Conservation (phyloP, 2,113 vertebrate genomes). For the Barnardius zonarius region DNA sequence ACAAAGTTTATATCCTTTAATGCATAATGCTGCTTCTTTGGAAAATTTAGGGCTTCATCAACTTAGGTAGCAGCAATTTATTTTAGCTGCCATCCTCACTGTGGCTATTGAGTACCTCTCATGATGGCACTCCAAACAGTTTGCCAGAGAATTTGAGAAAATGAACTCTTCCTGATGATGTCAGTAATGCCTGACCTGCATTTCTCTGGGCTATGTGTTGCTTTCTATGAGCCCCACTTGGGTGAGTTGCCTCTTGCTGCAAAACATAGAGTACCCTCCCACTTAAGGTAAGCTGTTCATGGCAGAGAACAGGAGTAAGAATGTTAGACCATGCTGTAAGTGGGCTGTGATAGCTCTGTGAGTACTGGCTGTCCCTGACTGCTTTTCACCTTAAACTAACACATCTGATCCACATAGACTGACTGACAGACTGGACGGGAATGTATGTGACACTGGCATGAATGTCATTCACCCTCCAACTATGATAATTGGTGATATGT, state of each 20-base stretch:
- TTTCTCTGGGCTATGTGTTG: neutral
- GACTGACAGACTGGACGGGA: neutral
- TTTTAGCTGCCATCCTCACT: neutral
- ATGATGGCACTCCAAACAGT: neutral
- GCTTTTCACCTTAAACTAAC: neutral
- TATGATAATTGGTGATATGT: neutral
- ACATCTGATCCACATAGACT: neutral
- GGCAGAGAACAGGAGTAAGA: neutral
- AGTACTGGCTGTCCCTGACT: neutral
- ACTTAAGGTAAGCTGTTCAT: neutral
- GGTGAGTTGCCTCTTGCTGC: neutral
- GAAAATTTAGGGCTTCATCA: neutral
- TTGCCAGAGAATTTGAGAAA: neutral
- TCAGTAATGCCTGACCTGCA: neutral
- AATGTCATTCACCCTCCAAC: neutral
- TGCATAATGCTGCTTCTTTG: neutral
- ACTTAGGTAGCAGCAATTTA: neutral
- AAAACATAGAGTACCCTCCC: neutral
- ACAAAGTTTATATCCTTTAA: neutral
- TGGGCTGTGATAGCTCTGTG: neutral
- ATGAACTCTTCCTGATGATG: neutral
- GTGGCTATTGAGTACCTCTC: neutral
- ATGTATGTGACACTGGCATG: neutral
- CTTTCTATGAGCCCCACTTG: neutral
- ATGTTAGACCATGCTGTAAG: accelerated